Conservation (phyloP, 2,797 vertebrate species). For the Falco naumanni region DNA sequence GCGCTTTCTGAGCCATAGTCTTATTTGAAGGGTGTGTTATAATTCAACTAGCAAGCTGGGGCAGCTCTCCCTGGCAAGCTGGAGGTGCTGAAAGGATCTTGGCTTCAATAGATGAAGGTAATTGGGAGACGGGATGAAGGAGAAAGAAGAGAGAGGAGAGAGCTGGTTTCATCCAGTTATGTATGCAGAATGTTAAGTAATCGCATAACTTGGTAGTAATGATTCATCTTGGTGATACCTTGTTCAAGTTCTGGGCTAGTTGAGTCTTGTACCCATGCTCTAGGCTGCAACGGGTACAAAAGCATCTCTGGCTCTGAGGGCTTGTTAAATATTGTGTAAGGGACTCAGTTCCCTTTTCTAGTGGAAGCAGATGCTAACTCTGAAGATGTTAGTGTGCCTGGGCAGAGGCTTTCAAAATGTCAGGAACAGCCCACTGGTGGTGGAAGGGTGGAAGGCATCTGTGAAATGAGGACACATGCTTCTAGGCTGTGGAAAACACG, state of each 20-base stretch:
- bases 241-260: constrained; percentile 29
- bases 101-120: constrained; percentile 9
- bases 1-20: not conserved
- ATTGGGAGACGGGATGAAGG: not conserved
- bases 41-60: constrained; percentile 42
- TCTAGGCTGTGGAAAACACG: not conserved
- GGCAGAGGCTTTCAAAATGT: not conserved
- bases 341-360: not conserved
- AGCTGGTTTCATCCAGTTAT: constrained; percentile 35
- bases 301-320: not conserved
- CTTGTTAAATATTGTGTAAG: not conserved
- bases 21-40: constrained; percentile 46
- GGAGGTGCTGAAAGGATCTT: constrained; percentile 38
- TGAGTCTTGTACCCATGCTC: constrained; percentile 28
- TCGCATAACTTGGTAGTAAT: constrained; percentile 32
- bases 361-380: not conserved
- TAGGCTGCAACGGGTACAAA: constrained; percentile 4
- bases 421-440: not conserved
- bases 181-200: constrained; percentile 15
- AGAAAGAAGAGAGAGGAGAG: not conserved
- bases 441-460: not conserved
- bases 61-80: constrained; percentile 34
- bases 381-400: not conserved
- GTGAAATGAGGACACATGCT: not conserved
- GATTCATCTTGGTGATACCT: constrained; percentile 48